Conservation (phyloP, 2,888 invertebrate genomes). For the Tachystola acroxantha region DNA sequence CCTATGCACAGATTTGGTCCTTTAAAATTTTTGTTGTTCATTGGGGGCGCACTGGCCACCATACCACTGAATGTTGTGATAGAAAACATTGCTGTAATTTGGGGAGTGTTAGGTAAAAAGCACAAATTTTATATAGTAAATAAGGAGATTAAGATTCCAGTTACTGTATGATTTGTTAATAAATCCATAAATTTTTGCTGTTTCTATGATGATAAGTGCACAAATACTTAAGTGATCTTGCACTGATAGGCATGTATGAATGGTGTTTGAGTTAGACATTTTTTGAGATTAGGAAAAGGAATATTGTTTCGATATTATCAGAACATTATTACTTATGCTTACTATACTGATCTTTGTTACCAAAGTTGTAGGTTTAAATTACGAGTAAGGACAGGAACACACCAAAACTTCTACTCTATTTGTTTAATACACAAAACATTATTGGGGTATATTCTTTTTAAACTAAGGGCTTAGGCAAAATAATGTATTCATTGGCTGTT, state of each 20-base stretch:
- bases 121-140: conserved; percentile 98
- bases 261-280: conserved; percentile 7
- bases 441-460: neutral
- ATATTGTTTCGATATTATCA: too few relatives aligned
- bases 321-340: too few relatives aligned
- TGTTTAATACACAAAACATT: too few relatives aligned
- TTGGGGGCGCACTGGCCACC: conserved; percentile 91
- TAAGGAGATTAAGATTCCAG: conserved; percentile 88
- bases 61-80: conserved; percentile 96
- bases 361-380: conserved; percentile 22
- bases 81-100: conserved; percentile 96
- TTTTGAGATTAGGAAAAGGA: neutral
- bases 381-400: neutral
- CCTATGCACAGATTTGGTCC: conserved; percentile 92
- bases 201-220: conserved; percentile 51
- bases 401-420: neutral
- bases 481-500: too few relatives aligned
- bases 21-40: conserved; percentile 86
- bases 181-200: conserved; percentile 26
- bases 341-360: conserved; percentile 26
- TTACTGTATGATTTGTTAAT: conserved; percentile 75
- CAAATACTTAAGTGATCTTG: conserved; percentile 51
- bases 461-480: too few relatives aligned
- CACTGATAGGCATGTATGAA: conserved; percentile 30
- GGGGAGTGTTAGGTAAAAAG: conserved; percentile 96